phyloP scores from a whole-genome alignment of 2,113 vertebrate species.

The Cheirogaleus medius region DNA sequence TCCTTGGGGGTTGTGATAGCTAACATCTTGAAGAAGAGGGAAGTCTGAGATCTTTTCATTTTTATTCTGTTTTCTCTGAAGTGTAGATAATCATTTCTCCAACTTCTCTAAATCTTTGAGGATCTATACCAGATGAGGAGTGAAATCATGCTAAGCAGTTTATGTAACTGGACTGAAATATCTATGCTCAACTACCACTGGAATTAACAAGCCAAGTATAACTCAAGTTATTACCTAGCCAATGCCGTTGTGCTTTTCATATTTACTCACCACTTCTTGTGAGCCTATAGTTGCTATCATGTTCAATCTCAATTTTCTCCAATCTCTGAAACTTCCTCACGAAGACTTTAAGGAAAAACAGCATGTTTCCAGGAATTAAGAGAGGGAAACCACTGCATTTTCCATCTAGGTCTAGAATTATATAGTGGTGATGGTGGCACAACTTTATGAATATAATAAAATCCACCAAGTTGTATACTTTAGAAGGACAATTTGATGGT shows the following conservation, averaged over 20 bases:
- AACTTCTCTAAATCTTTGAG: conserved; percentile 10
- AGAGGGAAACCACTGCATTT: rapidly evolving
- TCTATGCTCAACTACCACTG: not conserved
- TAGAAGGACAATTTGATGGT: not conserved
- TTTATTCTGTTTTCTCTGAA: not conserved
- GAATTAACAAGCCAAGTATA: not conserved
- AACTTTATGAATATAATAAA: not conserved
- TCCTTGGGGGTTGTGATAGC: not conserved
- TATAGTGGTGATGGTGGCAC: rapidly evolving
- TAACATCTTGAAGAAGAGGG: not conserved
- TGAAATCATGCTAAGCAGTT: not conserved
- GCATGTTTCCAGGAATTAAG: not conserved
- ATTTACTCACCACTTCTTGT: not conserved
- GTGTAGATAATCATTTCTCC: not conserved
- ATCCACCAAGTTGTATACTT: not conserved
- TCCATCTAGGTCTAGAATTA: not conserved
- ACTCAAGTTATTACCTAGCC: not conserved
- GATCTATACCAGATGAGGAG: not conserved
- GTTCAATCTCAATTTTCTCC: not conserved
- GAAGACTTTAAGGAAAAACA: not conserved
- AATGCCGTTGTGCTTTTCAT: not conserved
- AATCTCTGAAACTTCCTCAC: not conserved
- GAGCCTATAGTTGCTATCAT: rapidly evolving
- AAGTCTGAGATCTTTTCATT: not conserved
- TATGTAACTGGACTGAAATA: not conserved